Conservation (phyloP, 2,797 vertebrate genomes). For the Enteromius afrohamiltoni region DNA sequence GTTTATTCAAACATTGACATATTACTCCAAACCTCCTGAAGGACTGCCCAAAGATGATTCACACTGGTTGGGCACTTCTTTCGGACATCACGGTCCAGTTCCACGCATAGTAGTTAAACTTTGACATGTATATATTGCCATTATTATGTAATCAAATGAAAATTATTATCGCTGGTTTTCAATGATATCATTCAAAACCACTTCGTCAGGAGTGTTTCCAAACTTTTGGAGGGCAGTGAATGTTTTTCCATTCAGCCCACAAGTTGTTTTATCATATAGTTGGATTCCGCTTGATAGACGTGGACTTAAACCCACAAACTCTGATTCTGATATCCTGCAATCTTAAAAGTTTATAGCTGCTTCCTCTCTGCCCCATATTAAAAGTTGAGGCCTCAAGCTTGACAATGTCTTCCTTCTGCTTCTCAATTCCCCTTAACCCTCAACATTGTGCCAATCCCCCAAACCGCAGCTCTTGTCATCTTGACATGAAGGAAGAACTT, state of each 20-base stretch:
- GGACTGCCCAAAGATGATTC: too few species aligned
- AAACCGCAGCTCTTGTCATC: slow-evolving; percentile 43
- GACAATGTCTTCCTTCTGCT: slow-evolving; percentile 17
- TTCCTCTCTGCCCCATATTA: slow-evolving; percentile 22
- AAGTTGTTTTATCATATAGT: not conserved
- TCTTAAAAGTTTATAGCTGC: slow-evolving; percentile 25
- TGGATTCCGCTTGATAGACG: not conserved
- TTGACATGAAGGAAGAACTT: slow-evolving; percentile 51
- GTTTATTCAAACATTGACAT: too few species aligned
- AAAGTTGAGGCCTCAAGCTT: slow-evolving; percentile 32
- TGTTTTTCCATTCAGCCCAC: not conserved
- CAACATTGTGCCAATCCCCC: slow-evolving; percentile 39
- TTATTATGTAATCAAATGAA: too few species aligned
- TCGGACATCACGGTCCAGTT: too few species aligned
- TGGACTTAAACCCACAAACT: not conserved
- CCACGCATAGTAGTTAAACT: too few species aligned
- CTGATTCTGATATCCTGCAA: not conserved
- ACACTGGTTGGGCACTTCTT: too few species aligned
- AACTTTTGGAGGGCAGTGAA: too few species aligned
- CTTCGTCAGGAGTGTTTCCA: too few species aligned
- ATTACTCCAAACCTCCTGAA: too few species aligned
- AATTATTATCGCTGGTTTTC: too few species aligned
- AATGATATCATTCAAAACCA: too few species aligned
- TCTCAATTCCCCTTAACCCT: slow-evolving; percentile 23
- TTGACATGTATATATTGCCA: too few species aligned